phyloP scores from a whole-genome alignment of 2,113 vertebrate genomes.

The Ammodytes dubius region DNA sequence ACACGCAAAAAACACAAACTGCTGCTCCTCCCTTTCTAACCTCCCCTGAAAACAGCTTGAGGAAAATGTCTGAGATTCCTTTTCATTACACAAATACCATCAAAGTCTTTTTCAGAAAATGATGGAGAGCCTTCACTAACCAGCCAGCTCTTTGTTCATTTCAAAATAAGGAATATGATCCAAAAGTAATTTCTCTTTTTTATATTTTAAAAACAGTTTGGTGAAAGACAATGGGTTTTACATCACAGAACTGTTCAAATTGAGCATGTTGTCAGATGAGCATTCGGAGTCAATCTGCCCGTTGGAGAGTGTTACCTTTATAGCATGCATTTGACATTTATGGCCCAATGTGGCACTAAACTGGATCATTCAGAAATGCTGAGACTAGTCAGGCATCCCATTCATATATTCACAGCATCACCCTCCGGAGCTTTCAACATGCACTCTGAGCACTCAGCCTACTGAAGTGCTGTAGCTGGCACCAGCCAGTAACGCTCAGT shows the following conservation, averaged over 20 bases:
- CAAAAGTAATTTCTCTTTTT: not conserved
- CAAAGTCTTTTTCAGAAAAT: not conserved
- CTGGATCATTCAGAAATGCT: constrained; percentile 65
- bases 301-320: not conserved
- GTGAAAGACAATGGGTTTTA: not conserved
- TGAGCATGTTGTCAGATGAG: not conserved
- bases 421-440: constrained; percentile 62
- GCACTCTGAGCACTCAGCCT: constrained; percentile 61
- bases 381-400: constrained; percentile 60
- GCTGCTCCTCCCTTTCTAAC: constrained; percentile 39
- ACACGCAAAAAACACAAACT: constrained; percentile 37
- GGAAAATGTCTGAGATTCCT: constrained; percentile 47
- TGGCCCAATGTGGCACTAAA: constrained; percentile 27
- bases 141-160: not conserved
- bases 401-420: constrained; percentile 68
- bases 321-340: constrained; percentile 31
- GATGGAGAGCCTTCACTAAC: not conserved
- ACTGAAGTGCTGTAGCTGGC: constrained; percentile 67
- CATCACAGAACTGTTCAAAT: not conserved
- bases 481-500: constrained; percentile 51
- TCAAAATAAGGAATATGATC: constrained; percentile 2
- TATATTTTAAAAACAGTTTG: not conserved
- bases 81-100: constrained; percentile 2
- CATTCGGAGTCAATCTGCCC: constrained; percentile 5
- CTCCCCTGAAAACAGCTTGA: constrained; percentile 45